Base-by-base conservation (phyloP, 2,888 invertebrate species). In the Noctua janthina region DNA sequence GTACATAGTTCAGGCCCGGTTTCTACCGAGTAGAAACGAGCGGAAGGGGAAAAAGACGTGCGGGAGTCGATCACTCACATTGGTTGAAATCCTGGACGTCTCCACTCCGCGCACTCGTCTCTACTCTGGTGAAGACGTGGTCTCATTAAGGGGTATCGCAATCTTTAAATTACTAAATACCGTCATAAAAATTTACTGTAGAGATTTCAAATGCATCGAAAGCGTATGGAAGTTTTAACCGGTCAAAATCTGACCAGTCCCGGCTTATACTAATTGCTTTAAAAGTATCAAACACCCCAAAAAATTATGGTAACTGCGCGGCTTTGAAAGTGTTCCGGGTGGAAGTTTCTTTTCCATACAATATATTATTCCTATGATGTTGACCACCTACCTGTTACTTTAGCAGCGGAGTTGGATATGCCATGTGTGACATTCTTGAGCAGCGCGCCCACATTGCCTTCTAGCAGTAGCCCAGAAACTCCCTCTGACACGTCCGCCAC, bases 341-440 rank as follows among this genome's bases (percentile, higher is more conserved):
- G 29, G 2, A 8, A 64, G 35, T 35, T 64, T 35, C 1, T 29
- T 62, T 29, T 62, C 6, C n/a, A 11, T n/a, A n/a, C 4, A n/a
- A 59, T 7, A 17, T 35, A 64, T 17, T 35, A 64, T 35, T 17
- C 20, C 1, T 35, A 20, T 39, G 4, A 15, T 39, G 10, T 54
- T 17, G 64, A 8, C 8, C n/a, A n/a, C n/a, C 2, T 17, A 96
- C 97, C 97, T 70, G 98, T 98, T 69, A 99, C 98, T 97, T 99
- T 99, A 17, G 99, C 99, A 0, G 99, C 98, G 0, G 99, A 99
- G 96, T 99, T 99, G 11, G 99, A 99, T 87, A 99, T 97, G 15
- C 99, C 99, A 94, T 99, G 99, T 0, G 99, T 99, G 10, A 99
- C 98, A 95, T 99, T 99, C 95, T 99, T 98, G 56, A 99, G 98